These are phyloP conservation scores for Ibidorhyncha struthersii DNA, from an alignment of 2,113 vertebrate species.

Conservation along the genomic window DNA sequence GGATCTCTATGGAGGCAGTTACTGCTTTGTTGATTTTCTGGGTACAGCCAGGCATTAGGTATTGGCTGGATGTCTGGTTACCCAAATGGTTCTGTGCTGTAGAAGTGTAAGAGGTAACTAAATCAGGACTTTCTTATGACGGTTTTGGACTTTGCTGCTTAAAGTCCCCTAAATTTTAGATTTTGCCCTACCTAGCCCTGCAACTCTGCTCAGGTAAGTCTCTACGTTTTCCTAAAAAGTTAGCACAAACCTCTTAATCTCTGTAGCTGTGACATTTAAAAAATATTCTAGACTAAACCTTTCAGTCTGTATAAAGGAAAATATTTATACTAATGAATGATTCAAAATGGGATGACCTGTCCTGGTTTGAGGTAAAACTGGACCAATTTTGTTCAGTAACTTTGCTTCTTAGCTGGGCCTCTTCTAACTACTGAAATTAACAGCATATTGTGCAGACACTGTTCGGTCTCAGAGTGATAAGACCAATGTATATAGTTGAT, in stretches of 20 bases:
- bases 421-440: too few species aligned
- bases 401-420: too few species aligned
- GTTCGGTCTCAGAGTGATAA: too few species aligned
- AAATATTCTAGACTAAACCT: not conserved
- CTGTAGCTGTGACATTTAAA: not conserved
- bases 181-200: not conserved
- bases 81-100: not conserved
- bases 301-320: not conserved
- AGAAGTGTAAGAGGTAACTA: not conserved
- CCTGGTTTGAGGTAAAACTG: too few species aligned
- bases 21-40: not conserved
- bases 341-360: not conserved
- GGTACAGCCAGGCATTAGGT: not conserved
- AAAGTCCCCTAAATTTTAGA: not conserved
- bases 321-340: not conserved
- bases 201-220: not conserved
- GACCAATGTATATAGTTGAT: too few species aligned
- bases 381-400: too few species aligned
- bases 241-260: not conserved
- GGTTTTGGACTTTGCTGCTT: not conserved
- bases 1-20: not conserved
- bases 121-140: not conserved
- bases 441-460: too few species aligned
- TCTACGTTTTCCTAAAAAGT: not conserved
- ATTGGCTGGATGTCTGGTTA: not conserved